phyloP scores from a whole-genome alignment of 2,113 vertebrate genomes.

The Cryptotis parvus region DNA sequence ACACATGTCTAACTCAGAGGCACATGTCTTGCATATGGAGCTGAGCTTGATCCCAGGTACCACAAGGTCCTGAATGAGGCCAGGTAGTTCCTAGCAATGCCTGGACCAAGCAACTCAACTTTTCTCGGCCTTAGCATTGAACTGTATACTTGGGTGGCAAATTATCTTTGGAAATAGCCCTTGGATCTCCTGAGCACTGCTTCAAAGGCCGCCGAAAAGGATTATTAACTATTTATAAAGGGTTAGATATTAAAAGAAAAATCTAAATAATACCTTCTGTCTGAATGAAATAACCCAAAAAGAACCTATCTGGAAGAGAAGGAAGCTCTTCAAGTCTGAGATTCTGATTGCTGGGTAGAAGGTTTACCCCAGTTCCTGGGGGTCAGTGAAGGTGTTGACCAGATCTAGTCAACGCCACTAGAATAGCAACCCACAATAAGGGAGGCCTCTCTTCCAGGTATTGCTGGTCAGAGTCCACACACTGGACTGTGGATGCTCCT shows the following conservation, averaged over 20 bases:
- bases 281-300: conserved; percentile 8
- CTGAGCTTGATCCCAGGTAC: no score
- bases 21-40: no score
- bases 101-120: no score
- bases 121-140: no score
- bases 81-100: no score
- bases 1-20: no score
- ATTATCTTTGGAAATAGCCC: no score
- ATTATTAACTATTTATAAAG: neutral
- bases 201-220: no score
- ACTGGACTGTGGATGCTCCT: neutral
- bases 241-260: neutral
- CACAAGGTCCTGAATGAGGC: no score
- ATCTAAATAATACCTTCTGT: neutral
- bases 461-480: neutral
- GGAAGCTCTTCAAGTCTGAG: neutral
- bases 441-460: neutral
- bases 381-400: neutral
- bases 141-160: no score
- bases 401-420: neutral
- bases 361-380: neutral
- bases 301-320: neutral
- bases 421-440: neutral
- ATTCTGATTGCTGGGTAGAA: neutral
- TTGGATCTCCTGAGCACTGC: no score